Percentiles rank a stretch among this genome's conserved stretches.
Conservation (phyloP, 2,888 invertebrate species). For the Cheilosia impressa region DNA sequence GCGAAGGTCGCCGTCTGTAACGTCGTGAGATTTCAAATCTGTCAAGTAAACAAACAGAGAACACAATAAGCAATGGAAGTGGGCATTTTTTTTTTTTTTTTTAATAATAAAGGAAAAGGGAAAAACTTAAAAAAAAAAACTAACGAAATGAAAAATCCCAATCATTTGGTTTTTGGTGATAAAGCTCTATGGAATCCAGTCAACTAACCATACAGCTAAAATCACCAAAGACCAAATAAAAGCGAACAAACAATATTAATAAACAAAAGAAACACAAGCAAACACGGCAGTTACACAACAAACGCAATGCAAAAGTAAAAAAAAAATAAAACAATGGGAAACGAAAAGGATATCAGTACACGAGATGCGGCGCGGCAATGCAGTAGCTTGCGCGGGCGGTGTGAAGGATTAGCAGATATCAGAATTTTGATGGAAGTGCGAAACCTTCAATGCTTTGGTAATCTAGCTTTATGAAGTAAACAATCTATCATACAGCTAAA, state of each 20-base stretch:
- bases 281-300: conserved; percentile 51
- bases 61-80: conserved; percentile 5
- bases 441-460: conserved; percentile 92
- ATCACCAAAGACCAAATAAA: conserved; percentile 89
- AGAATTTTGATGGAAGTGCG: conserved; percentile 74
- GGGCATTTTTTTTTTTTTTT: too few species aligned
- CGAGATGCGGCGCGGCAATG: conserved; percentile 6
- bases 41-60: conserved; percentile 48
- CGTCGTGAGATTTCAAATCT: conserved; percentile 82
- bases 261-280: conserved; percentile 15
- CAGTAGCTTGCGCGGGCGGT: conserved; percentile 4
- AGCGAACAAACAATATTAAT: conserved; percentile 63
- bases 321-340: conserved; percentile 43
- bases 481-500: conserved; percentile 93
- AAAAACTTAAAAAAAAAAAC: conserved; percentile 17
- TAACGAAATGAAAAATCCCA: conserved; percentile 78
- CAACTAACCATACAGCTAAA: conserved; percentile 88
- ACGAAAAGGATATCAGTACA: conserved; percentile 5
- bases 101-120: too few species aligned
- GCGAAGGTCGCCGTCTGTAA: conserved; percentile 81
- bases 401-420: conserved; percentile 56
- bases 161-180: conserved; percentile 88
- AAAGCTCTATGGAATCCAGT: conserved; percentile 88
- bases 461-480: conserved; percentile 95
- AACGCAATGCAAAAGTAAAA: conserved; percentile 59